These are phyloP conservation scores for Galeruca laticollis DNA, from an alignment of 2,888 invertebrate species.

Conservation along the genomic window DNA sequence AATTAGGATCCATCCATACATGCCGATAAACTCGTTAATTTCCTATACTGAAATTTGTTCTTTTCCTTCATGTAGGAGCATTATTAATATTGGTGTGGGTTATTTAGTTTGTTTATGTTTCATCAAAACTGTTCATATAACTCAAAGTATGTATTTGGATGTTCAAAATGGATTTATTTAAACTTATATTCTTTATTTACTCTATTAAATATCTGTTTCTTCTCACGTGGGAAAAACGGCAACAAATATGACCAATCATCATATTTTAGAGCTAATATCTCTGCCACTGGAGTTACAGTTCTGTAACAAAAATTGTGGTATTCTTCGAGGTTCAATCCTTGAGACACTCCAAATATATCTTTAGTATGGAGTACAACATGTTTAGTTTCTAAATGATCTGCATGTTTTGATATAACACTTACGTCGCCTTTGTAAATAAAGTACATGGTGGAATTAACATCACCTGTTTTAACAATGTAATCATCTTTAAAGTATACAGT, in stretches of 20 bases:
- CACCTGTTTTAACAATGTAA: conserved; percentile 71
- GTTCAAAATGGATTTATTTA: too few relatives aligned
- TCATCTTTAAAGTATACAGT: conserved; percentile 71
- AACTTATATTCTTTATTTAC: conserved; percentile 41
- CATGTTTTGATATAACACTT: conserved; percentile 70
- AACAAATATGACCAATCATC: conserved; percentile 70
- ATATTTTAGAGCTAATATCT: conserved; percentile 68
- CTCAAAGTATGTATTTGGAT: too few relatives aligned
- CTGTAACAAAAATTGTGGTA: conserved; percentile 71
- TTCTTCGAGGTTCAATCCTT: conserved; percentile 70
- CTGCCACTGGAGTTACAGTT: conserved; percentile 68
- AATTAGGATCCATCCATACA: too few relatives aligned
- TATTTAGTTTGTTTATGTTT: too few relatives aligned
- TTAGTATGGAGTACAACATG: conserved; percentile 69
- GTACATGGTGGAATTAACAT: conserved; percentile 71
- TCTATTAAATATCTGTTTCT: conserved; percentile 54
- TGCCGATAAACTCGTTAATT: too few relatives aligned
- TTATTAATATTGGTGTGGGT: too few relatives aligned
- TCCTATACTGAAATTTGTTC: too few relatives aligned
- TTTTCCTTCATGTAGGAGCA: too few relatives aligned
- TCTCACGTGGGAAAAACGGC: conserved; percentile 56
- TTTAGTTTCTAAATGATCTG: conserved; percentile 67
- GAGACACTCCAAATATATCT: conserved; percentile 71
- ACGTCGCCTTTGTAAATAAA: conserved; percentile 72
- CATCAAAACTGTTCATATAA: too few relatives aligned